Evolutionary conservation across 2,113 vertebrate genomes (phyloP).

Genomic region (Neodon shergylaensis): DNA sequence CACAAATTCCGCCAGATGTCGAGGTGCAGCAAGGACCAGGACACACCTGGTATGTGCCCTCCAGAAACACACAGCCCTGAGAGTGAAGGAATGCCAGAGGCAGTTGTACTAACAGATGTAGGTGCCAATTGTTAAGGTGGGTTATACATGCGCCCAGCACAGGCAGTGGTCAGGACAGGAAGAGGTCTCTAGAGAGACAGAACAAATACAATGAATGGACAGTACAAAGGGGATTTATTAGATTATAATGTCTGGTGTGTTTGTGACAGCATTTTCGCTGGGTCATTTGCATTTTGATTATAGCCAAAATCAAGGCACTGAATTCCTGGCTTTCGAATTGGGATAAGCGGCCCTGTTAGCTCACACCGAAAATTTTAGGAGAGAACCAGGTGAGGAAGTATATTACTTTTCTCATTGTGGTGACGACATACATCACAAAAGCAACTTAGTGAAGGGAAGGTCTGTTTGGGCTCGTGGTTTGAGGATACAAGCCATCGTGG

Average conservation of each 20-base stretch:
- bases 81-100: rapidly evolving
- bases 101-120: rapidly evolving
- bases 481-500: rapidly evolving
- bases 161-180: background rate
- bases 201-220: background rate
- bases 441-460: background rate
- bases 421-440: background rate
- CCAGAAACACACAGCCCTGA: background rate
- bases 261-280: background rate
- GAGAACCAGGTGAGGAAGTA: background rate
- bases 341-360: background rate
- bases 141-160: rapidly evolving
- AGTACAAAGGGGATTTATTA: background rate
- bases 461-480: background rate
- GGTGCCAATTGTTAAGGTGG: no score
- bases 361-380: background rate
- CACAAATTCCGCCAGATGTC: background rate
- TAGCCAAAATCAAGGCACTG: background rate
- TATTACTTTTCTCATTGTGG: background rate
- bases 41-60: background rate
- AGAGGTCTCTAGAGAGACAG: no score
- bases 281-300: background rate
- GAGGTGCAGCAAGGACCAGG: background rate
- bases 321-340: background rate
- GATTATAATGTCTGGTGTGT: background rate